Evolutionary conservation across 1,140 invertebrate genomes (phyloP).

Genomic region (Bombus turneri): DNA sequence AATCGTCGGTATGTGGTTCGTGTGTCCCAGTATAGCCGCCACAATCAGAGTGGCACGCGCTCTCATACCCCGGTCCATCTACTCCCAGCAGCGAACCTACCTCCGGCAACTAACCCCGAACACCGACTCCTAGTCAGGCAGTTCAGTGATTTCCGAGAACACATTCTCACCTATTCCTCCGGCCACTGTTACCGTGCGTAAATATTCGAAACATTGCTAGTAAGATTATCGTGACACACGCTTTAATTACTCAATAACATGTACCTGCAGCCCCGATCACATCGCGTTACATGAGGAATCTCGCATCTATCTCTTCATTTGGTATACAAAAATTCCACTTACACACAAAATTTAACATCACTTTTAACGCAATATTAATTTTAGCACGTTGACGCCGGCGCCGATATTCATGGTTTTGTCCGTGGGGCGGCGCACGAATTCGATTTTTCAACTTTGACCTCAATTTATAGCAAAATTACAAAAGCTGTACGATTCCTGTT

Average conservation of each 20-base stretch:
- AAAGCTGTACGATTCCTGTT: no score
- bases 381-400: no score
- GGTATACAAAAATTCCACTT: no score
- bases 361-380: no score
- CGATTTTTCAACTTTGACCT: no score
- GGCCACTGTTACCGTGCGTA: neutral
- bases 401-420: no score
- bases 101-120: slow-evolving; percentile 29
- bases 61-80: slow-evolving; percentile 61
- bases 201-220: slow-evolving; percentile 15
- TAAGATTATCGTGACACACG: neutral
- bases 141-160: slow-evolving; percentile 31
- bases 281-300: neutral
- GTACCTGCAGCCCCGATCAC: neutral
- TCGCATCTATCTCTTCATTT: neutral
- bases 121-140: slow-evolving; percentile 14
- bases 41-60: slow-evolving; percentile 77
- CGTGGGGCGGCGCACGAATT: no score
- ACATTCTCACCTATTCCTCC: slow-evolving; percentile 19
- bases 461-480: no score
- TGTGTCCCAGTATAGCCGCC: slow-evolving; percentile 72
- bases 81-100: slow-evolving; percentile 22
- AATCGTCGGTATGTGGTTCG: slow-evolving; percentile 75
- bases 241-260: neutral
- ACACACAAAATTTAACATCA: no score